Evolutionary conservation across 2,888 invertebrate genomes (phyloP).

Genomic region (Axea sp.): DNA sequence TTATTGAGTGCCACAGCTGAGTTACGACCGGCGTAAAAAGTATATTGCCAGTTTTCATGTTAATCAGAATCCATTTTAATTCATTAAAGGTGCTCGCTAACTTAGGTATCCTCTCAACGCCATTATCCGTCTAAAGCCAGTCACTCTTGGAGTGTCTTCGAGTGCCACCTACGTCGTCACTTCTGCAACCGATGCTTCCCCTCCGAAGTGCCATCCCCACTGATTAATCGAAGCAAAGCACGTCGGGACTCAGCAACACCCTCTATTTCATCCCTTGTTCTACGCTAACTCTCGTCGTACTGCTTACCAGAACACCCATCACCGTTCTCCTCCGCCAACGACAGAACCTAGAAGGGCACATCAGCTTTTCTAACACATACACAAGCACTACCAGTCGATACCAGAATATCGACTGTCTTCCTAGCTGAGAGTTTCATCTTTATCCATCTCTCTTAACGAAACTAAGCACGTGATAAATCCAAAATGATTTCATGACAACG

Average conservation of each 20-base stretch:
- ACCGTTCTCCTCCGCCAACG: conserved; percentile 48
- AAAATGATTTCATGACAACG: too few relatives aligned
- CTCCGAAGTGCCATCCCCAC: conserved; percentile 74
- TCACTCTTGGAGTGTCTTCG: conserved; percentile 67
- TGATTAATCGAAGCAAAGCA: conserved; percentile 77
- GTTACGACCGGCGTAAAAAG: conserved; percentile 7
- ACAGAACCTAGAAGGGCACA: conserved; percentile 53
- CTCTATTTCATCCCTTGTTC: conserved; percentile 74
- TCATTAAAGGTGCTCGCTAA: too few relatives aligned
- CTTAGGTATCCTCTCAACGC: too few relatives aligned
- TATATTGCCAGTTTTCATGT: neutral
- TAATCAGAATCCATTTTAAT: conserved; percentile 56
- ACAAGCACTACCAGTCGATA: conserved; percentile 64
- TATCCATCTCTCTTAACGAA: conserved; percentile 1
- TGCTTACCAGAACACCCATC: conserved; percentile 62
- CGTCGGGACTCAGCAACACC: conserved; percentile 76
- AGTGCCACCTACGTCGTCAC: conserved; percentile 67
- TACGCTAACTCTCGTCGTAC: conserved; percentile 64
- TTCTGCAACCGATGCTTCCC: conserved; percentile 65
- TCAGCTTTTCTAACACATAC: conserved; percentile 48
- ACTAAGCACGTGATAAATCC: too few relatives aligned
- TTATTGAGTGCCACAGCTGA: conserved; percentile 20
- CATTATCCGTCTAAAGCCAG: too few relatives aligned
- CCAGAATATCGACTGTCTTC: conserved; percentile 69
- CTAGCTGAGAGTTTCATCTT: conserved; percentile 25